Percentiles rank a stretch among this genome's conserved stretches.
Evolutionary conservation across 2,797 vertebrate genomes (phyloP).

Genomic region (Astyanax mexicanus): DNA sequence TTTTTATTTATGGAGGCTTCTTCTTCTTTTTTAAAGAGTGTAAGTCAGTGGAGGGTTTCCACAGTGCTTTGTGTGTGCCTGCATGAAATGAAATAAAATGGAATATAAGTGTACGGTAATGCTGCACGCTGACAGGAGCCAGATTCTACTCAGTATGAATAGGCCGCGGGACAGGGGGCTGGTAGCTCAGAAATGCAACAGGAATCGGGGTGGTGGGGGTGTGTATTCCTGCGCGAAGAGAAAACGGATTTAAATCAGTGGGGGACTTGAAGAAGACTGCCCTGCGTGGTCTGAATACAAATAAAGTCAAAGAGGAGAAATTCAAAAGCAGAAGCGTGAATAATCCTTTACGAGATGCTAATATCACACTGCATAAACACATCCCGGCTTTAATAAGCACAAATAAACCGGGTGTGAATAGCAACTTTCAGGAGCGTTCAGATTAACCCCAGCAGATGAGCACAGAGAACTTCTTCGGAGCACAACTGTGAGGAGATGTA

Average conservation of each 20-base stretch:
- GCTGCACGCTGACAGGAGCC: neutral
- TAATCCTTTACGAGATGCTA: constrained; percentile 72
- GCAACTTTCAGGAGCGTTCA: constrained; percentile 21
- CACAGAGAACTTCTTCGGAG: constrained; percentile 30
- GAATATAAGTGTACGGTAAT: neutral
- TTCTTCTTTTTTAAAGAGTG: neutral
- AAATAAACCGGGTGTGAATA: constrained; percentile 21
- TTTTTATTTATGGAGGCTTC: neutral
- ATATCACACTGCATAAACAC: constrained; percentile 60
- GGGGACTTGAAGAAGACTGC: constrained; percentile 63
- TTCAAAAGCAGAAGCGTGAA: constrained; percentile 68
- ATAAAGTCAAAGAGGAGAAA: constrained; percentile 64
- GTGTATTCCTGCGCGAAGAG: constrained; percentile 46
- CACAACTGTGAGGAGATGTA: constrained; percentile 9
- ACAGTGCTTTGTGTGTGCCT: neutral
- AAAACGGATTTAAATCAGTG: constrained; percentile 72
- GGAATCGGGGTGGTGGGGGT: constrained; percentile 14
- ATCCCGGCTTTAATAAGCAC: constrained; percentile 26
- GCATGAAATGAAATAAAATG: neutral
- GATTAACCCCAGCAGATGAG: constrained; percentile 35
- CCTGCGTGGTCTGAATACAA: constrained; percentile 71
- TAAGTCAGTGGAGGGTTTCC: neutral
- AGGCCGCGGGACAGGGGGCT: neutral
- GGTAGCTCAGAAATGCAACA: neutral
- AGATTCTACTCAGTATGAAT: neutral